Conservation (phyloP, 2,888 invertebrate species). For the Homarus gammarus region DNA sequence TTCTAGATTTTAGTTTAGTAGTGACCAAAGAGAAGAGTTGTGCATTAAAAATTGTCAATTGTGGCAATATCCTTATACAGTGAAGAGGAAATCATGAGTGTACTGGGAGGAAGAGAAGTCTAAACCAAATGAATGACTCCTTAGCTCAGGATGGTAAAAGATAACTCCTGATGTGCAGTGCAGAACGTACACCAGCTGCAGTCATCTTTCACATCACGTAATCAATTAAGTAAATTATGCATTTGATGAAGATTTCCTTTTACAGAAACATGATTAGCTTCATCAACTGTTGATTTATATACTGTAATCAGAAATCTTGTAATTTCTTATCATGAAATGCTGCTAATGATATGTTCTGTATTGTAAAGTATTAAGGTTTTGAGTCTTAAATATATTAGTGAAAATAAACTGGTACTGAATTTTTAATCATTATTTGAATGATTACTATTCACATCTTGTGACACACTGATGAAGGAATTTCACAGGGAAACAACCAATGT, state of each 20-base stretch:
- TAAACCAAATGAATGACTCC: not conserved
- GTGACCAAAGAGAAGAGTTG: not conserved
- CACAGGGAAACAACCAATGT: not conserved
- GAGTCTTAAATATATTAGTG: not conserved
- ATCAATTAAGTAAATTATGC: not conserved
- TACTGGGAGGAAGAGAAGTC: not conserved
- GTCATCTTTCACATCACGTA: not conserved
- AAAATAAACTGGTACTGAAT: constrained; percentile 34
- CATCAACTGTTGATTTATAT: not conserved
- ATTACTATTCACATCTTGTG: not conserved
- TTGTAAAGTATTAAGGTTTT: not conserved
- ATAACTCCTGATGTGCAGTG: not conserved
- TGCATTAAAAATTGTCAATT: not conserved
- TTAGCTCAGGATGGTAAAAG: not conserved
- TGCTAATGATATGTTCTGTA: not conserved
- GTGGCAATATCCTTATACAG: not conserved
- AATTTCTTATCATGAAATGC: not conserved
- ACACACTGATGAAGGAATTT: not conserved
- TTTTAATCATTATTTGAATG: constrained; percentile 36
- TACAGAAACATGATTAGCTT: not conserved
- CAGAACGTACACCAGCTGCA: not conserved
- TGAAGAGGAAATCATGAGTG: not conserved
- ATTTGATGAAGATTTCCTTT: not conserved
- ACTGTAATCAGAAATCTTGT: not conserved
- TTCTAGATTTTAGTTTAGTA: not conserved